Conservation (phyloP, 2,888 invertebrate genomes). For the Allophyes oxyacanthae region DNA sequence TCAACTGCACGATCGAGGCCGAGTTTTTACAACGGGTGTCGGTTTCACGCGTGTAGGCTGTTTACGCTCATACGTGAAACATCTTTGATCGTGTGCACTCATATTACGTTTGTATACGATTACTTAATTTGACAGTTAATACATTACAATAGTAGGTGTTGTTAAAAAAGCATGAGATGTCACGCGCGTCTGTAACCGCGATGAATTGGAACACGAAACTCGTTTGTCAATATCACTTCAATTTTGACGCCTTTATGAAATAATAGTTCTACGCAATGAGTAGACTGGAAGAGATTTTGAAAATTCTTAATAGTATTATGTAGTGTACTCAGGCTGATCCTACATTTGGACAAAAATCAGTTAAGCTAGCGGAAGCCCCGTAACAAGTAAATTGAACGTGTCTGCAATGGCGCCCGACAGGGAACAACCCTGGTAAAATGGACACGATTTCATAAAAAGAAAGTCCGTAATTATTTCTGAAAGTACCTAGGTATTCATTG, state of each 20-base stretch:
- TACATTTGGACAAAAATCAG: too few species aligned
- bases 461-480: too few species aligned
- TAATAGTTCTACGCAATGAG: constrained; percentile 9
- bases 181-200: constrained; percentile 7
- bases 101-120: constrained; percentile 28
- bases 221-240: constrained; percentile 26
- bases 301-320: too few species aligned
- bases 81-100: constrained; percentile 46
- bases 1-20: constrained; percentile 65
- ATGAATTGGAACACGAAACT: constrained; percentile 23
- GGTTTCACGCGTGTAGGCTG: constrained; percentile 72
- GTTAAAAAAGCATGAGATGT: constrained; percentile 11
- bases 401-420: too few species aligned
- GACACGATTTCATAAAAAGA: too few species aligned
- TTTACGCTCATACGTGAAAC: constrained; percentile 61
- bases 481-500: too few species aligned
- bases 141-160: constrained; percentile 8
- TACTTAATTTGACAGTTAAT: constrained; percentile 38
- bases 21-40: constrained; percentile 73
- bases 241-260: constrained; percentile 17
- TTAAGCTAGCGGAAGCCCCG: too few species aligned
- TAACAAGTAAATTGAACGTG: too few species aligned
- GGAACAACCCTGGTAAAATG: too few species aligned
- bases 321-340: too few species aligned
- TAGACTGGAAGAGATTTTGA: background rate